Percentiles rank a stretch among this genome's conserved stretches.
phyloP scores from a whole-genome alignment of 2,888 invertebrate genomes.

The Crossocerus cetratus region DNA sequence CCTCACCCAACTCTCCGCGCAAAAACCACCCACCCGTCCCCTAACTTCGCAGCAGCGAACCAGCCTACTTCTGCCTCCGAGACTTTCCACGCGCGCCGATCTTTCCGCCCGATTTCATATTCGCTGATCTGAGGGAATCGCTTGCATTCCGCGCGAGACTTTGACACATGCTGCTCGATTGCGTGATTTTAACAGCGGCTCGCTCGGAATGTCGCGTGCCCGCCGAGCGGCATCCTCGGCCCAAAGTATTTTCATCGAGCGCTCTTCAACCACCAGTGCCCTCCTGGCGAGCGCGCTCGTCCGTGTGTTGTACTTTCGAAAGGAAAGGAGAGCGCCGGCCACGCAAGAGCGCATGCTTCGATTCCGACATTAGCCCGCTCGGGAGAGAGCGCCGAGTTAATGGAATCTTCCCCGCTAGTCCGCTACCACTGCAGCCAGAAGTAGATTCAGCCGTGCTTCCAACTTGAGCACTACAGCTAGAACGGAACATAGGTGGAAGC shows the following conservation, averaged over 20 bases:
- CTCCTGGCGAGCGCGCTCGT: background rate
- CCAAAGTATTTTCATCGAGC: background rate
- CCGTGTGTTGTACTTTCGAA: background rate
- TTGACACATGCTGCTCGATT: slow-evolving; percentile 40
- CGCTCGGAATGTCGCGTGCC: background rate
- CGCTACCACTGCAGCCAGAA: too few relatives aligned
- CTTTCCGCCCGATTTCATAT: background rate
- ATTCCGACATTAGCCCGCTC: background rate
- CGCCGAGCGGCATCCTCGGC: background rate
- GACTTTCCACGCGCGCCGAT: background rate
- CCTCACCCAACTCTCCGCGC: slow-evolving; percentile 31
- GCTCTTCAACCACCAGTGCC: too few relatives aligned
- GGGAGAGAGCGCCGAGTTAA: background rate
- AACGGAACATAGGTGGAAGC: background rate
- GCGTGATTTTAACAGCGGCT: slow-evolving; percentile 17
- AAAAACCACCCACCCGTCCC: too few relatives aligned
- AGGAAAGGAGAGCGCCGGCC: background rate
- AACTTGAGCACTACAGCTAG: too few relatives aligned
- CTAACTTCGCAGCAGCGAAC: too few relatives aligned
- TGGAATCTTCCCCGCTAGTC: background rate
- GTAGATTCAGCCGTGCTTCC: too few relatives aligned
- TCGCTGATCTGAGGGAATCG: slow-evolving; percentile 25
- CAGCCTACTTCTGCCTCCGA: background rate
- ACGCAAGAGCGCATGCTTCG: background rate
- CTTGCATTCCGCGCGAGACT: slow-evolving; percentile 38